Base-by-base conservation (phyloP, 2,797 vertebrate genomes). In the Strix occidentalis region DNA sequence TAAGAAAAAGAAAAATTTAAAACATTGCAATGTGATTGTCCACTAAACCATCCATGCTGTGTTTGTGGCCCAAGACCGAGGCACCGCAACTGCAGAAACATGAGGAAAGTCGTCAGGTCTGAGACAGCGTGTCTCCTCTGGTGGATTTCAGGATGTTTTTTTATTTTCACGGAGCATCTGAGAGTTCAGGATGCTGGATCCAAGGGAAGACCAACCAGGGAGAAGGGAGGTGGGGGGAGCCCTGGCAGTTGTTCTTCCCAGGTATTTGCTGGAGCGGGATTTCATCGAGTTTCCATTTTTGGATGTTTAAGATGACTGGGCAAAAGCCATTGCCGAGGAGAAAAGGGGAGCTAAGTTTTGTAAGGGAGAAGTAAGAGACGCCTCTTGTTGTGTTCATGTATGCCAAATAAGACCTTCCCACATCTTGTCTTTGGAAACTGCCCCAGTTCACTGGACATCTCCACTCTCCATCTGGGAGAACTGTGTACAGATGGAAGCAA, bases 1-100 rank as follows among this genome's bases (percentile, higher is more conserved):
- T 84, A 88, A 88, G 53, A 93, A 96, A 95, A 93, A 70, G 46
- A 89, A 91, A 94, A 94, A 84, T 89, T 78, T 93, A 70, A 97
- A 96, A 86, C 65, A 87, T 95, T 94, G 92, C 93, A 85, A 93
- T 97, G 85, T 96, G 96, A 96, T 95, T 92, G 87, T 96, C 95
- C 96, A 97, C 87, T 84, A 61, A 96, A 56, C 84, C 81, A 85
- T 93, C 87, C 81, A 84, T 58, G 86, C 90, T 89, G 91, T 95
- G 87, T 94, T 96, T 87, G 78, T 89, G 95, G 96, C 95, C 95
- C 92, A n/a, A 81, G 89, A 92, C 76, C 56, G 97, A 97, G 96
- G 90, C 93, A 94, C 88, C 6, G 17, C 93, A 76, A 92, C 35
- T 58, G 63, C 66, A 79, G 89, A 88, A 82, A 72, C 7, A 0